Conservation (phyloP, 2,113 vertebrate genomes). For the Oncorhynchus mykiss region DNA sequence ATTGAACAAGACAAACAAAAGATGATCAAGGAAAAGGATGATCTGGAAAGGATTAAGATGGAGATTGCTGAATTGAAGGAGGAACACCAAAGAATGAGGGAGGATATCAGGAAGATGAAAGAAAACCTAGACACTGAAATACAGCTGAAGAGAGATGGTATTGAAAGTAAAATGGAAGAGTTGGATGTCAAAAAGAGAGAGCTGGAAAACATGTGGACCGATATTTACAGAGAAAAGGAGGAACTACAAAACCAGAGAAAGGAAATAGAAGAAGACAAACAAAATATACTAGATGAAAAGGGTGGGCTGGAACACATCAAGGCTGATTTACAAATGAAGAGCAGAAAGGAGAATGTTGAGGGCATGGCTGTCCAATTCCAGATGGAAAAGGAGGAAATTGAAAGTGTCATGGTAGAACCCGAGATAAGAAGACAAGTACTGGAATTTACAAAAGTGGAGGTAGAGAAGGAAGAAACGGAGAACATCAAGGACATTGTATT, state of each 20-base stretch:
- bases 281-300: too few relatives aligned
- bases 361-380: background rate
- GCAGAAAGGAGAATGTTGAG: too few relatives aligned
- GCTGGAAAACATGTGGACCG: too few relatives aligned
- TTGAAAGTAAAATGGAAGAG: too few relatives aligned
- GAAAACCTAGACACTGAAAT: background rate
- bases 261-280: too few relatives aligned
- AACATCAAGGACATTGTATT: background rate
- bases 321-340: too few relatives aligned
- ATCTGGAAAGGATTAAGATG: background rate
- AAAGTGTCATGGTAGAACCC: slow-evolving; percentile 13
- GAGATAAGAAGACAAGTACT: background rate
- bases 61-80: background rate
- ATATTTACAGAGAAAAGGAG: too few relatives aligned
- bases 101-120: background rate
- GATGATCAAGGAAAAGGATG: background rate
- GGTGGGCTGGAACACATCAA: too few relatives aligned
- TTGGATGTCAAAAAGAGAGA: too few relatives aligned
- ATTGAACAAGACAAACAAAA: background rate
- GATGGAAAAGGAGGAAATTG: slow-evolving; percentile 24
- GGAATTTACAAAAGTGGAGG: background rate
- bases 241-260: too few relatives aligned
- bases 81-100: background rate
- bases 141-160: background rate
- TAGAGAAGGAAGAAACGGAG: slow-evolving; percentile 19